Evolutionary conservation across 2,888 invertebrate genomes (phyloP), one percentile per base, ranked within the genome.

Genomic region (Corbicula japonica): DNA sequence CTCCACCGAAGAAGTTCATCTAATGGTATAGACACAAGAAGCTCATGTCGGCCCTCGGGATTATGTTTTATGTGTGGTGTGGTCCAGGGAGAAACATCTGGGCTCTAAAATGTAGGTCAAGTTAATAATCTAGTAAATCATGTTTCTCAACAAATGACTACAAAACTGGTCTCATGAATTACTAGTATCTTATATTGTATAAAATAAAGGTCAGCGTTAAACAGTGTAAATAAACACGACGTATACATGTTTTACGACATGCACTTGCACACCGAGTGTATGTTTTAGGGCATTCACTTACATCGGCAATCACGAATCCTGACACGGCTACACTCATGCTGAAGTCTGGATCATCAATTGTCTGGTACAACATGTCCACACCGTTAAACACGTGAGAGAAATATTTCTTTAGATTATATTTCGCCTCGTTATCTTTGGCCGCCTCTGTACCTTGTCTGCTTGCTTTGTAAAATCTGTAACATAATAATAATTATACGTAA

Each of bases 361-460:
- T 66, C 60, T 76, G 63, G 52, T 83, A 83, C 34, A 83, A 35
- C 79, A 83, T 76, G 35, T 80, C 79, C 0, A 79, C 83, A 15
- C 83, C 83, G 62, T 83, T 83, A 28, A 83, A 79, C 50, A 83
- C 79, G 48, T 83, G 83, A 3, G 79, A 80, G 52, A 83, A 83
- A 34, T 83, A 83, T 30, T 71, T 73, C 79, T 83, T 76, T 21
- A 83, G 65, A 44, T 74, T 79, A 30, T 50, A 35, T 46, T 83
- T 83, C 8, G 83, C 83, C 28, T 83, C 79, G 48, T 74, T 74
- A n/a, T 80, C 83, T 52, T 74, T 76, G 2, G 56, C 71, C 1
- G 12, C 10, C 30, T 76, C 72, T n/a, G 76, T 74, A 2, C 58
- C 50, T 8, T 38, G 41, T 32, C 54, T 74, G 60, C 79, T 80